Evolutionary conservation across 1,140 invertebrate species (phyloP), one percentile per base, ranked within the genome.

Genomic region (Papilio dardanus): DNA sequence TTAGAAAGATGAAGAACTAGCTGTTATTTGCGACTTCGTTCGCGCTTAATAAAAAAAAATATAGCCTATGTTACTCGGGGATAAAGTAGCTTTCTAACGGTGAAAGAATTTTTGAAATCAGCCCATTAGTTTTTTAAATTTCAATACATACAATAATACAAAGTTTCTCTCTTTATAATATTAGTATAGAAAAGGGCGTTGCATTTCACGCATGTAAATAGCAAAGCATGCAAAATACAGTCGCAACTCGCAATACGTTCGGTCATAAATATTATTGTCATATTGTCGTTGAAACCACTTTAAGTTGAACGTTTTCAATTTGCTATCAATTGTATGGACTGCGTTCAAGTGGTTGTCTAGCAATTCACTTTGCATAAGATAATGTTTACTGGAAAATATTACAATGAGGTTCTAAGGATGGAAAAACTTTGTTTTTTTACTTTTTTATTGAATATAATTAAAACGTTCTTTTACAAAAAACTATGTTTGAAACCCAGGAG

Each of bases 301-400:
- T 24, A 54, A 54, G 21, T 54, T 54, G 50, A 54, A 54, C 21
- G 50, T 54, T 54, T 54, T 54, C 50, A 54, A 54, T 46, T 46
- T 46, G 50, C 50, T 54, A 54, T 28, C 50, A 54, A 24, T 54
- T 54, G 50, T 54, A 54, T 54, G 50, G 10, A 54, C 2, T 54
- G 50, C 21, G 50, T 54, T 54, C 4, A 54, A 54, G 50, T 54
- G 21, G 2, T 54, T 54, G 50, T 24, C 50, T 54, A 54, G 50
- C 50, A 54, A 54, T 54, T 54, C 19, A 54, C 10, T 46, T 1
- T 54, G 19, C 50, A 54, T 54, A 8, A 19, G 19, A 21, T n/a
- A 1, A 10, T 54, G 7, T 54, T 24, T 54, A 54, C 19, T 8
- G 50, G 50, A 54, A 54, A 54, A 54, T 54, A 10, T 54, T 54